Evolutionary conservation across 2,113 vertebrate species (phyloP), one percentile per base, ranked within the genome.

Genomic region (Casuarius casuarius): DNA sequence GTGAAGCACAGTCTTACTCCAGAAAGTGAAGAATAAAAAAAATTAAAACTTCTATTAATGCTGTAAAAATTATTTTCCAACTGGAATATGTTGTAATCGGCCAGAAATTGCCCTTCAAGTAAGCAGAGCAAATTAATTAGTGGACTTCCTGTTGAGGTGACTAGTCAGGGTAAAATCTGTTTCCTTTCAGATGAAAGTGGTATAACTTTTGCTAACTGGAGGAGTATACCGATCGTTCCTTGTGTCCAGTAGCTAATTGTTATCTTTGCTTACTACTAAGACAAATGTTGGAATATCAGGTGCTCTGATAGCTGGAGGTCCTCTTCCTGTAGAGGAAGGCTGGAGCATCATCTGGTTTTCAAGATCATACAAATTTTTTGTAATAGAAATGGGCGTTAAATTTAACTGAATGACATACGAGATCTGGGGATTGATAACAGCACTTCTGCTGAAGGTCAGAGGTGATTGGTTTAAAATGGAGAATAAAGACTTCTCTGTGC

Each of bases 351-450:
- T 38, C 61, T 44, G 48, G 28, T 72, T 92, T 65, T 94, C 35
- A 18, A 19, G 19, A 28, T 44, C 0, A 0, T 35, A 13, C 25
- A 56, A 25, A 14, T 72, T 87, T 86, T 75, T 80, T 56, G 0
- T 40, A 65, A 40, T 5, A 84, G 77, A 73, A 66, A 38, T 40
- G 9, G n/a, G 56, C 90, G 90, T 92, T 91, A 58, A 90, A 83
- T 49, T 76, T 66, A 84, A 33, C 51, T 79, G 46, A 87, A 82
- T 52, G 40, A 92, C 75, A 82, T 48, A 66, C 66, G 89, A 90
- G 91, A 91, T 90, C 12, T 38, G 63, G 48, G 59, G 13, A 48
- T 33, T 74, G 90, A 67, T 95, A 85, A 44, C 58, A 31, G 33
- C 42, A 7, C 11, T 56, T 42, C 76, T 70, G 40, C 62, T 71